phyloP scores from a whole-genome alignment of 2,888 invertebrate genomes.

The Phorcus lineatus region DNA sequence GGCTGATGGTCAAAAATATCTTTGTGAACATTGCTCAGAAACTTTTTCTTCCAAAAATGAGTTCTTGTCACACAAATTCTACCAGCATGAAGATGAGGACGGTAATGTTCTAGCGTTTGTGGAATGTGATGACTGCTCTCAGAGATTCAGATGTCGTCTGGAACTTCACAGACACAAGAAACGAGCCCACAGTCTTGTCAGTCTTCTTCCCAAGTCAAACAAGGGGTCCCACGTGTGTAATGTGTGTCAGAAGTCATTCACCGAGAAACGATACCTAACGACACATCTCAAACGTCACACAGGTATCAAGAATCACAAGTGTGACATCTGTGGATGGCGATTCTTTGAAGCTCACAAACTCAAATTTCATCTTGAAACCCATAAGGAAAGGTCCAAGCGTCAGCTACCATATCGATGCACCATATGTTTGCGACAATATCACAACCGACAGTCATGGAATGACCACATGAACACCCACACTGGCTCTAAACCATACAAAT shows the following conservation, averaged over 20 bases:
- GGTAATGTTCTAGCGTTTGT: conserved; percentile 1
- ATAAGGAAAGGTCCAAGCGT: conserved; percentile 36
- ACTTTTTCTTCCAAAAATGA: background rate
- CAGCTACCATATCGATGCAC: conserved; percentile 41
- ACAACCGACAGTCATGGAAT: conserved; percentile 37
- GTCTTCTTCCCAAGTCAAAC: background rate
- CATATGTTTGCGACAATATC: conserved; percentile 44
- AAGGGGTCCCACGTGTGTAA: conserved; percentile 12
- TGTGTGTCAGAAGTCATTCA: conserved; percentile 44
- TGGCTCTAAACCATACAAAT: conserved; percentile 49
- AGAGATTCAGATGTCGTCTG: background rate
- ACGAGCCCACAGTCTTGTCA: conserved; percentile 5
- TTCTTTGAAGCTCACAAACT: conserved; percentile 46
- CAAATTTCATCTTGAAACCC: conserved; percentile 44
- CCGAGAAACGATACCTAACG: conserved; percentile 40
- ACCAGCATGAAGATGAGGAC: background rate
- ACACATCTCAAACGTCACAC: conserved; percentile 45
- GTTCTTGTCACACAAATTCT: background rate
- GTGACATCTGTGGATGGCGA: conserved; percentile 42
- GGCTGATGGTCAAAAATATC: background rate
- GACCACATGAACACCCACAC: conserved; percentile 57
- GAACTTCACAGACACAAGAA: background rate
- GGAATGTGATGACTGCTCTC: background rate
- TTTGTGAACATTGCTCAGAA: background rate
- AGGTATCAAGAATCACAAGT: conserved; percentile 39